phyloP scores from a whole-genome alignment of 2,113 vertebrate species.

The Spheniscus mendiculus region DNA sequence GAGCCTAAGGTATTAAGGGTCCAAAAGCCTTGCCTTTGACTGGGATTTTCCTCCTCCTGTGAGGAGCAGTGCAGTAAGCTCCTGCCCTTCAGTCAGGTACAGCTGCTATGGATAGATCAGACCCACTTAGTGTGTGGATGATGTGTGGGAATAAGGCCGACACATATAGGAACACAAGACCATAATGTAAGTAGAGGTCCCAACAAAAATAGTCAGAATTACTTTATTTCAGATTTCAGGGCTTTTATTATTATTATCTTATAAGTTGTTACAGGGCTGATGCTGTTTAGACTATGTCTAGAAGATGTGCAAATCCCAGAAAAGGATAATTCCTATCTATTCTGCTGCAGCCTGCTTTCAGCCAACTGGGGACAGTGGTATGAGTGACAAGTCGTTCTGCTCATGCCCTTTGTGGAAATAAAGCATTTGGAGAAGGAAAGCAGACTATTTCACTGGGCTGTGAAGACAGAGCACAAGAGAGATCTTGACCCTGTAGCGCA shows the following conservation, averaged over 20 bases:
- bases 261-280: neutral
- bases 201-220: neutral
- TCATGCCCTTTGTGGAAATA: neutral
- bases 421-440: neutral
- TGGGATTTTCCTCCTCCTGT: neutral
- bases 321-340: neutral
- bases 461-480: neutral
- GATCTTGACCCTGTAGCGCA: neutral
- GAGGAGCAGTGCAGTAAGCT: neutral
- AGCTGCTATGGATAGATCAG: neutral
- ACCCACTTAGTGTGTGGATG: neutral
- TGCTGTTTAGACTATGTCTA: neutral
- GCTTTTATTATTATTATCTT: neutral
- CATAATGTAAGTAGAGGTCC: neutral
- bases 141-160: neutral
- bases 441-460: neutral
- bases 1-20: neutral
- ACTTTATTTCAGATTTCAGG: neutral
- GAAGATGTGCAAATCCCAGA: neutral
- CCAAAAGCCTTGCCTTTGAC: neutral
- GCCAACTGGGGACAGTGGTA: neutral
- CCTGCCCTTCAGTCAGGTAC: neutral
- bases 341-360: neutral
- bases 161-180: neutral
- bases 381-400: neutral